phyloP scores from a whole-genome alignment of 2,888 invertebrate species.

The Leptopterna dolabrata region DNA sequence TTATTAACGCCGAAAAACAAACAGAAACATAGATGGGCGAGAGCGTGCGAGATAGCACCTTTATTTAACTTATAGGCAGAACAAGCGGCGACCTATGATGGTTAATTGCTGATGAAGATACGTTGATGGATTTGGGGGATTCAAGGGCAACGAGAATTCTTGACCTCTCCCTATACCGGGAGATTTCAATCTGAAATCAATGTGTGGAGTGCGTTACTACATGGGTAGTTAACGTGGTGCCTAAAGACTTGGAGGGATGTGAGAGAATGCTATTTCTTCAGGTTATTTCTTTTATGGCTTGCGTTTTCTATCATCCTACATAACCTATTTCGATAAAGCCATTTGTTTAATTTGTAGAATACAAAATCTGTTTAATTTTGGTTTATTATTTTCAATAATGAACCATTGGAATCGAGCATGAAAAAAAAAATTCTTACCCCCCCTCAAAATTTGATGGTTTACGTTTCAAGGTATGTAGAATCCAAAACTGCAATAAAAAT shows the following conservation, averaged over 20 bases:
- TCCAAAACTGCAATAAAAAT: too few species aligned
- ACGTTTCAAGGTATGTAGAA: too few species aligned
- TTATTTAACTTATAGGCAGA: neutral
- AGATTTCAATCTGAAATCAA: neutral
- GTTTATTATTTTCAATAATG: too few species aligned
- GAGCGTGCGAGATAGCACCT: constrained; percentile 18
- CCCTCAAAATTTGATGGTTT: too few species aligned
- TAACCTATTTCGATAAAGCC: too few species aligned
- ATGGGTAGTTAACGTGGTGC: neutral
- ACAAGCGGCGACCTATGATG: constrained; percentile 16
- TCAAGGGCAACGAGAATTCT: neutral
- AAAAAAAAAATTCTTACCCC: too few species aligned
- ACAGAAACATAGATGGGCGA: neutral
- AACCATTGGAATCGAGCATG: too few species aligned
- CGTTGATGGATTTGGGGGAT: neutral
- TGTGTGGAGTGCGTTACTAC: neutral
- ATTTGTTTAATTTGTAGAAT: too few species aligned
- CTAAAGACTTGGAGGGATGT: neutral
- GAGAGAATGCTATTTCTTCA: neutral
- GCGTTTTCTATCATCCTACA: too few species aligned
- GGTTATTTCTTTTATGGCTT: neutral
- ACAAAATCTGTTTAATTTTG: too few species aligned
- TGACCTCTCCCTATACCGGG: neutral
- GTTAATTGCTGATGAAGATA: constrained; percentile 35
- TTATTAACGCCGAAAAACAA: constrained; percentile 7